phyloP scores from a whole-genome alignment of 37 sponge, comb jelly and placozoan species.

The Tethya wilhelma region DNA sequence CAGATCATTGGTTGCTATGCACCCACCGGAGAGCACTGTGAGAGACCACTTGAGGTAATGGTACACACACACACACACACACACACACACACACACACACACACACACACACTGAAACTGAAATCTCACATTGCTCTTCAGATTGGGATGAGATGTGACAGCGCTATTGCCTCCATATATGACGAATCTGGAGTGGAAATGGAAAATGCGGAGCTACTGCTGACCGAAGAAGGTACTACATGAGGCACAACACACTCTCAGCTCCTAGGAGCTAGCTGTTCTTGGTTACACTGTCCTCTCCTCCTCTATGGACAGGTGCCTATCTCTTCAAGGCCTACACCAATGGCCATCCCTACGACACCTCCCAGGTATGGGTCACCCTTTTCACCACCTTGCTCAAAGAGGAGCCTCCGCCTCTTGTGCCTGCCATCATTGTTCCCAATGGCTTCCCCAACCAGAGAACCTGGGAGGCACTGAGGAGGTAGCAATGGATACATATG shows the following conservation, averaged over 20 bases:
- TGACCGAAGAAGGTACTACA: slow-evolving; percentile 75
- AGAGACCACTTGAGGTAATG: slow-evolving; percentile 82
- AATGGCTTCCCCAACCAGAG: slow-evolving; percentile 62
- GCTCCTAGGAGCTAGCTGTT: background rate
- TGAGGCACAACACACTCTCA: background rate
- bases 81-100: background rate
- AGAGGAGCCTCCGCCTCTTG: slow-evolving; percentile 22
- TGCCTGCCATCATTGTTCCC: slow-evolving; percentile 79
- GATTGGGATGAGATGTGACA: slow-evolving; percentile 82
- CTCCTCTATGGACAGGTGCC: slow-evolving; percentile 38
- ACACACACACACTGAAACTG: no score
- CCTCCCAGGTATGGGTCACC: slow-evolving; percentile 73
- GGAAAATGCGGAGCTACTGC: slow-evolving; percentile 75
- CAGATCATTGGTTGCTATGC: slow-evolving; percentile 90
- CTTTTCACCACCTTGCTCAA: slow-evolving; percentile 57
- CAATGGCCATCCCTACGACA: slow-evolving; percentile 91
- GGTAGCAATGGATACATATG: slow-evolving; percentile 12
- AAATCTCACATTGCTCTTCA: slow-evolving; percentile 8
- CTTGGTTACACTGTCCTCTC: background rate
- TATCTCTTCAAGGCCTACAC: slow-evolving; percentile 81
- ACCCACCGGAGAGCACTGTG: slow-evolving; percentile 90
- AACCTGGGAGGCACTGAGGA: slow-evolving; percentile 77
- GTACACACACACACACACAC: background rate
- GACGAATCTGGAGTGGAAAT: slow-evolving; percentile 70
- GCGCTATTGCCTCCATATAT: slow-evolving; percentile 72